Base-by-base conservation (phyloP, 2,113 vertebrate species). In the Tretioscincus oriximinensis region DNA sequence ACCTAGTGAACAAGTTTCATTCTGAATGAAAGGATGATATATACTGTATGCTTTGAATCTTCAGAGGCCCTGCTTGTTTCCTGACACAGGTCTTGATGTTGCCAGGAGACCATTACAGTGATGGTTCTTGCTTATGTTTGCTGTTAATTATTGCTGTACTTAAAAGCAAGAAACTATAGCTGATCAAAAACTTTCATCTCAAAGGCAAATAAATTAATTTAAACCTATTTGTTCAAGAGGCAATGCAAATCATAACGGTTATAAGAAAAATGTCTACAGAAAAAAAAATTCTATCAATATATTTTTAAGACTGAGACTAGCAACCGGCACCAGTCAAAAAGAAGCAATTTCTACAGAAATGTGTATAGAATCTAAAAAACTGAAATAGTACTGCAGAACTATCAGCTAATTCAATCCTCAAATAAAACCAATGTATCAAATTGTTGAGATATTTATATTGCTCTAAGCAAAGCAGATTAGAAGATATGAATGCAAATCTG, bases 251-350 rank as follows among this genome's bases (percentile, higher is more conserved):
- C 82, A 71, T 87, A 80, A 68, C 85, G 85, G 71, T 88, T 78
- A 81, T 11, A 87, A 84, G 84, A 61, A 90, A 76, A 76, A 14
- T 71, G 22, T 82, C 86, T 9, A 3, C 77, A 76, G 45, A 58
- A 87, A 68, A 86, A 66, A 29, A 54, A 72, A 83, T 89, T 83
- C 89, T 29, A 81, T 22, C 64, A 69, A 76, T 10, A 4, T 45
- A 21, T 29, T 47, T 68, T 81, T 87, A 75, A 58, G 45, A 78
- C 24, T 73, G 83, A 80, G 65, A 87, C 84, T 88, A 74, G 75
- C 73, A 76, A 84, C 71, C 61, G 86, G 84, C 73, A 85, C 87
- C 77, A 90, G n/a, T 88, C 88, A 92, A 77, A 66, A 91, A 80
- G 81, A 87, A 84, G 88, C 84, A 86, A 47, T 77, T 85, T 84